Evolutionary conservation across 92 coral and sea anemone genomes (phyloP).

Genomic region (Porites lobata): DNA sequence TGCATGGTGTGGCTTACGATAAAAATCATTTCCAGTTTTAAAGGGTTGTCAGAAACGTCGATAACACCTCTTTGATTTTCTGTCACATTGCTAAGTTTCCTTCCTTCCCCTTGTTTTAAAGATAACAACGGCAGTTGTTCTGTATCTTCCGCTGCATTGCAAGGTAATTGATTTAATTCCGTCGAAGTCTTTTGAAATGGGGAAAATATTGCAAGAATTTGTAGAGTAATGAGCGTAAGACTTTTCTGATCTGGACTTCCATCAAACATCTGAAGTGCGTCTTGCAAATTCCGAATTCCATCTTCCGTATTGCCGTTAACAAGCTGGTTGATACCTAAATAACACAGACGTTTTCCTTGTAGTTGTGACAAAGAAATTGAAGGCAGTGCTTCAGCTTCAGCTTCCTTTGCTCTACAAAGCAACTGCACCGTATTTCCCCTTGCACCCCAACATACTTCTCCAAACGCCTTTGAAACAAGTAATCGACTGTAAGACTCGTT

Average conservation of each 20-base stretch:
- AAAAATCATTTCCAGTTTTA: no score
- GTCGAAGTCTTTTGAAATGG: neutral
- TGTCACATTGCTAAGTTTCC: no score
- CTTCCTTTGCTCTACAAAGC: neutral
- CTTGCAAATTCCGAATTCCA: neutral
- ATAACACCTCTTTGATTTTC: no score
- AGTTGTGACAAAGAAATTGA: neutral
- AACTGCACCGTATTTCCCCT: neutral
- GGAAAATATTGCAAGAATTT: neutral
- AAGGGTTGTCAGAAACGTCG: no score
- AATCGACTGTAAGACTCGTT: neutral
- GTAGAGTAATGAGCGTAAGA: neutral
- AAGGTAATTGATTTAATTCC: no score
- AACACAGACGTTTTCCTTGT: neutral
- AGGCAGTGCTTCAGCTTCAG: neutral
- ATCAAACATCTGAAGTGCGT: neutral
- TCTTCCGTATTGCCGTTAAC: neutral
- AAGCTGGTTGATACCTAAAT: conserved; percentile 14
- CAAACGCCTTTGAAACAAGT: conserved; percentile 14
- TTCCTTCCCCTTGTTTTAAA: no score
- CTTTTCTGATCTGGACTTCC: neutral
- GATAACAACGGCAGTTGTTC: no score
- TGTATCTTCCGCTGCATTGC: no score
- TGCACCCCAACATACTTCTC: neutral
- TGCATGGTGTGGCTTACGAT: no score